These are phyloP conservation scores for Mystacornis crossleyi DNA, from an alignment of 2,113 vertebrate species.

Conservation along the genomic window DNA sequence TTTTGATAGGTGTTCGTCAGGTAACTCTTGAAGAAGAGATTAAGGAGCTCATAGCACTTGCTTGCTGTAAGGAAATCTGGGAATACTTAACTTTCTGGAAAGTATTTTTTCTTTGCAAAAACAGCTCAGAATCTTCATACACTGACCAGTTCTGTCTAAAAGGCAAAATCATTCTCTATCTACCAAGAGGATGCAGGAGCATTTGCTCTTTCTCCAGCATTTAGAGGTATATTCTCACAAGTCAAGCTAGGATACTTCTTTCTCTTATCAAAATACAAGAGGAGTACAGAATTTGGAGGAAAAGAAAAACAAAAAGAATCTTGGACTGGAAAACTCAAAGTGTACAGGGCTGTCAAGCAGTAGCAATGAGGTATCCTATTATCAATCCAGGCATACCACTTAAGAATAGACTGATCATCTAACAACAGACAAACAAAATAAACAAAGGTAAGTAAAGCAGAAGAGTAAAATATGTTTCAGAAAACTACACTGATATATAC, in stretches of 20 bases:
- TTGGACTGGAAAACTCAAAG: neutral
- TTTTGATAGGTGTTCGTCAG: neutral
- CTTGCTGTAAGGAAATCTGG: neutral
- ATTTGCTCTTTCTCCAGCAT: neutral
- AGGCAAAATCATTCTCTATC: neutral
- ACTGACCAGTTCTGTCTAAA: neutral
- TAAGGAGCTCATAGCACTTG: neutral
- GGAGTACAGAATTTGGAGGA: neutral
- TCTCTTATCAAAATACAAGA: neutral
- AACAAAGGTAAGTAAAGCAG: neutral
- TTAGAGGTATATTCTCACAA: neutral
- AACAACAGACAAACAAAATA: neutral
- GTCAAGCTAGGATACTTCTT: neutral
- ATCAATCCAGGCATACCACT: neutral
- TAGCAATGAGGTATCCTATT: neutral
- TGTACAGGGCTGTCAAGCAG: neutral
- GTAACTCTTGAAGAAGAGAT: neutral
- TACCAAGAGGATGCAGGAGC: neutral
- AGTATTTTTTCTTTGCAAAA: neutral
- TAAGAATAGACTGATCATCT: neutral
- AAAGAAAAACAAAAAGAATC: neutral
- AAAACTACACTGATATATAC: neutral
- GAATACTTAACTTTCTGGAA: neutral
- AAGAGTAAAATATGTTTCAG: neutral
- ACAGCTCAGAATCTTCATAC: neutral